Base-by-base conservation (phyloP, 92 coral and sea anemone genomes). In the Zoanthus gigantus region DNA sequence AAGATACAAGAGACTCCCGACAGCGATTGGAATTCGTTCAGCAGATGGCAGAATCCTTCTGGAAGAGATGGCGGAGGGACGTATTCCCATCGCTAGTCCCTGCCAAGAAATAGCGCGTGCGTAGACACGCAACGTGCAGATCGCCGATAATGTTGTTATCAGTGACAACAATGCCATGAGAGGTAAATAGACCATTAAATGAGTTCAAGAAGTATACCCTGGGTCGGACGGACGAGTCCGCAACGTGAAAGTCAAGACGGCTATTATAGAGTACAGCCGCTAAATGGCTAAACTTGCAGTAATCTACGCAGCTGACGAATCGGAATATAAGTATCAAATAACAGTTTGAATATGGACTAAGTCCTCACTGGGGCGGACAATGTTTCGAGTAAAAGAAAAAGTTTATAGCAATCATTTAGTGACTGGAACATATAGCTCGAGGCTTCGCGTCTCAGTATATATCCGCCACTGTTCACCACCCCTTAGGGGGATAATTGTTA, bases 51-150 rank as follows among this genome's bases (percentile, higher is more conserved):
- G 83, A 92, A 23, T 90, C 92, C 23, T 23, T 23, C 23, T 91
- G 94, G 96, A 83, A 60, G 7, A 74, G 90, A 17, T 94, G 94
- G 94, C 73, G 72, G 6, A 67, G 92, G 58, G 96, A 93, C 72
- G 92, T 90, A 9, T 93, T 90, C 88, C 92, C 92, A 3, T 58
- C 87, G 17, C 74, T 91, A 77, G 79, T 93, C 8, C 91, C 91
- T 6, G 48, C 89, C 58, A 77, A 79, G 89, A 89, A 89, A 65
- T 91, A 92, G 94, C 58, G 23, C 23, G 23, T 23, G 84, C 34
- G 54, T 85, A 52, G 90, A 91, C 72, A 29, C 72, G 90, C 8
- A 77, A 82, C 69, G 83, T 93, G 57, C 10, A 76, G 78, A 88
- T 93, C 5, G 78, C 75, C 32, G 90, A 90, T 71, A 50, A 90